Conservation (phyloP, 2,797 vertebrate species). For the Holocentrus rufus region DNA sequence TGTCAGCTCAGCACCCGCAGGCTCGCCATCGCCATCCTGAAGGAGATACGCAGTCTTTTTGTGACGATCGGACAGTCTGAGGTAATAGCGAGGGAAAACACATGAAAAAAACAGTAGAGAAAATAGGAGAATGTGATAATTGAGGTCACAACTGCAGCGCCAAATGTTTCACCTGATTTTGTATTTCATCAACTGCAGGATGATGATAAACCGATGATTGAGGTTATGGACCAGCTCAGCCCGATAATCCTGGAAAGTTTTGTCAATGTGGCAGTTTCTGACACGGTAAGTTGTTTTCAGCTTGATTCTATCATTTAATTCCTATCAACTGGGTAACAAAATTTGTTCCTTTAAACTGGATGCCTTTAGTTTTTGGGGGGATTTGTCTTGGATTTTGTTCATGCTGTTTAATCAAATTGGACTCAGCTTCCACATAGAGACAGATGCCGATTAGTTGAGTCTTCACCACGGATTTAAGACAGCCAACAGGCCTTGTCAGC, state of each 20-base stretch:
- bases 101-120: not conserved
- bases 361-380: not conserved
- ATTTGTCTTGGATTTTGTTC: not conserved
- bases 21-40: constrained; percentile 90
- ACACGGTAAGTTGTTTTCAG: constrained; percentile 85
- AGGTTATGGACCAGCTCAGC: constrained; percentile 97
- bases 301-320: constrained; percentile 14
- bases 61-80: constrained; percentile 91
- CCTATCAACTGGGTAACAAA: too few species aligned
- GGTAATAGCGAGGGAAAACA: constrained; percentile 76
- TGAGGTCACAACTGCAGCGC: not conserved
- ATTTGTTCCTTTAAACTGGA: too few species aligned
- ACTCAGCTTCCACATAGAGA: constrained; percentile 9
- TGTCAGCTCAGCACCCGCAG: constrained; percentile 94
- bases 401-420: not conserved
- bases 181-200: constrained; percentile 80
- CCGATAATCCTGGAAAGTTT: constrained; percentile 94
- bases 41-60: constrained; percentile 93
- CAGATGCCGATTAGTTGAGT: not conserved
- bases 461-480: not conserved
- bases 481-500: constrained; percentile 6
- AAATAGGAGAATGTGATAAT: not conserved
- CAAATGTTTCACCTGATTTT: constrained; percentile 10
- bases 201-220: constrained; percentile 97
- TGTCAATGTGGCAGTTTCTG: constrained; percentile 91